Percentiles rank a stretch among this genome's conserved stretches.
phyloP scores from a whole-genome alignment of 1,140 invertebrate species.

The Nomia melanderi region DNA sequence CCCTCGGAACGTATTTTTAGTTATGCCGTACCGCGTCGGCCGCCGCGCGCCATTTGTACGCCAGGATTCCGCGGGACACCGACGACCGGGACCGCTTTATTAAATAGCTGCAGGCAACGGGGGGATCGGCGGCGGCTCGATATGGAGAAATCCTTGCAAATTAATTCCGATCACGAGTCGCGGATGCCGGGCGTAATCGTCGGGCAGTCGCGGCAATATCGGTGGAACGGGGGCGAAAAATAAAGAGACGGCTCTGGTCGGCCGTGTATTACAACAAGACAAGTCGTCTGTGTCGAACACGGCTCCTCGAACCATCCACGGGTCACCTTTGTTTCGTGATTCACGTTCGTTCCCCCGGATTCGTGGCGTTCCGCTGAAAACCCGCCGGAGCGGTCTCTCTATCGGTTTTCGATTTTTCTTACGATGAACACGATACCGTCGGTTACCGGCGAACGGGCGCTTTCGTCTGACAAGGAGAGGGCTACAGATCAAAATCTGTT shows the following conservation, averaged over 20 bases:
- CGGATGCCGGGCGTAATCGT: neutral
- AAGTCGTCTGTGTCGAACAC: neutral
- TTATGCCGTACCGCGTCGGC: neutral
- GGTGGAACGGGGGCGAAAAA: slow-evolving; percentile 18
- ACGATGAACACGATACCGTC: too few species aligned
- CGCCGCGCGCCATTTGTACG: neutral
- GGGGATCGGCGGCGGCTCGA: too few species aligned
- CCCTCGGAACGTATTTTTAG: neutral
- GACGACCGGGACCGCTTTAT: neutral
- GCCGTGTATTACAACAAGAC: slow-evolving; percentile 9
- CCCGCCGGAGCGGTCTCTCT: neutral
- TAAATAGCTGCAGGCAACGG: neutral
- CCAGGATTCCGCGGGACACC: neutral
- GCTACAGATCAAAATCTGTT: too few species aligned
- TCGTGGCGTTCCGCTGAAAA: neutral
- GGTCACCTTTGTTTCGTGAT: neutral
- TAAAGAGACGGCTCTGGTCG: slow-evolving; percentile 4
- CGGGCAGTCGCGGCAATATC: slow-evolving; percentile 27
- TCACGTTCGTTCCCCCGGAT: neutral
- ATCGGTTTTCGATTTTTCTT: slow-evolving; percentile 39
- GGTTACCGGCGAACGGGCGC: too few species aligned
- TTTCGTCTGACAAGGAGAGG: too few species aligned
- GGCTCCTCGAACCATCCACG: neutral
- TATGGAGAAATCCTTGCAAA: slow-evolving; percentile 29
- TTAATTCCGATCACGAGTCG: slow-evolving; percentile 42